Conservation (phyloP, 2,113 vertebrate genomes). For the Lipophrys pholis region DNA sequence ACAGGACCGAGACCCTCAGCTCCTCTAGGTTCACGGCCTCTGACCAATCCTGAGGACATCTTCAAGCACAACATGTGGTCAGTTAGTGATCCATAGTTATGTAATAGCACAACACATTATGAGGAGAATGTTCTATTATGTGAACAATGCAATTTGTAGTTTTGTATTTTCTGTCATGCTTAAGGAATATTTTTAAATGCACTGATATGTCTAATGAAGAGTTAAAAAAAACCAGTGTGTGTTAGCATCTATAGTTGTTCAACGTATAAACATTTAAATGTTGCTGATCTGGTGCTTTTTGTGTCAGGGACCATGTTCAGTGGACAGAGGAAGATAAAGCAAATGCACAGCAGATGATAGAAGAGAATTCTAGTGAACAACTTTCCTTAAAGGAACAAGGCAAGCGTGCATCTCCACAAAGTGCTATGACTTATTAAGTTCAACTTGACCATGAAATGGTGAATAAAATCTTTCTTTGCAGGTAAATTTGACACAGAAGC, state of each 20-base stretch:
- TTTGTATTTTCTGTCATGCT: too few relatives aligned
- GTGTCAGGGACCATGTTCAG: constrained; percentile 91
- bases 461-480: constrained; percentile 63
- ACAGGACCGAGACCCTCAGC: constrained; percentile 77
- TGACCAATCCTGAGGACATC: constrained; percentile 86
- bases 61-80: constrained; percentile 97
- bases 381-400: constrained; percentile 87
- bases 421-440: background rate
- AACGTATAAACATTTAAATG: background rate
- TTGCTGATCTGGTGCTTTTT: constrained; percentile 18
- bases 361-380: constrained; percentile 86
- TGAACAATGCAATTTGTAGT: too few relatives aligned
- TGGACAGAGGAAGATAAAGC: constrained; percentile 91
- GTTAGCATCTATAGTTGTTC: too few relatives aligned
- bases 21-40: constrained; percentile 90
- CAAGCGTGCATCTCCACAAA: constrained; percentile 45
- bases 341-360: constrained; percentile 82
- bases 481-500: constrained; percentile 90
- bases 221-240: too few relatives aligned
- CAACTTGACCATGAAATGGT: constrained; percentile 1
- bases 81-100: constrained; percentile 60
- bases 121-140: too few relatives aligned
- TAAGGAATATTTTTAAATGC: too few relatives aligned
- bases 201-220: too few relatives aligned
- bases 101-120: background rate